Percentiles rank a stretch among this genome's conserved stretches.
phyloP scores from a whole-genome alignment of 1,140 invertebrate genomes.

The Papilio polyxenes region DNA sequence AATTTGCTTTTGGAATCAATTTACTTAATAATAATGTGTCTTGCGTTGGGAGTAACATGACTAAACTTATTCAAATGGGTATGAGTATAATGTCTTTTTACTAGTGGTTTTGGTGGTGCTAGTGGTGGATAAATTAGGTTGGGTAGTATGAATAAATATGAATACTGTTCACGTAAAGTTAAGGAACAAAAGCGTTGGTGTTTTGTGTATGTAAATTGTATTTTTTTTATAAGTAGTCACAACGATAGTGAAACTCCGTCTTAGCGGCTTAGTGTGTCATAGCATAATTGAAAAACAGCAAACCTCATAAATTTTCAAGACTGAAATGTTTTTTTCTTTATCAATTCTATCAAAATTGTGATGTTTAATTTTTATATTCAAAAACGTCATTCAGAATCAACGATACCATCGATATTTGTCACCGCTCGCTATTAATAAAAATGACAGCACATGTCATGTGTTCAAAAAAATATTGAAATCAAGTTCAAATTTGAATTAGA shows the following conservation, averaged over 20 bases:
- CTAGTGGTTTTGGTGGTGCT: too few species aligned
- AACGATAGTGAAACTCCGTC: too few species aligned
- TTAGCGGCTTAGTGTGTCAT: too few species aligned
- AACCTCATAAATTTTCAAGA: not conserved
- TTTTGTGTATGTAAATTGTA: too few species aligned
- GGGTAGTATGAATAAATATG: too few species aligned
- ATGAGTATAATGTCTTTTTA: conserved; percentile 38
- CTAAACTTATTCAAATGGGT: conserved; percentile 74
- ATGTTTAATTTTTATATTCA: not conserved
- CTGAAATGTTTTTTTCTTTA: too few species aligned
- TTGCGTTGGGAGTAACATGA: conserved; percentile 71
- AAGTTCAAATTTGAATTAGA: conserved; percentile 20
- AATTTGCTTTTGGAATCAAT: conserved; percentile 72
- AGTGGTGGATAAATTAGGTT: too few species aligned
- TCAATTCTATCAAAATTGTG: too few species aligned
- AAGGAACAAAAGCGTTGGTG: too few species aligned
- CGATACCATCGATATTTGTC: not conserved
- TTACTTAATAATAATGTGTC: conserved; percentile 71
- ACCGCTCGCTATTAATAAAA: not conserved
- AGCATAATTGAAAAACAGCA: not conserved
- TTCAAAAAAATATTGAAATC: conserved; percentile 27
- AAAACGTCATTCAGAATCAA: not conserved
- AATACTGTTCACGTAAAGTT: too few species aligned
- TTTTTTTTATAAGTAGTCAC: too few species aligned
- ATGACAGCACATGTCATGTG: conserved; percentile 44